Percentiles rank a stretch among this genome's conserved stretches.
phyloP scores from a whole-genome alignment of 2,888 invertebrate species.

The Chironomus tentans region DNA sequence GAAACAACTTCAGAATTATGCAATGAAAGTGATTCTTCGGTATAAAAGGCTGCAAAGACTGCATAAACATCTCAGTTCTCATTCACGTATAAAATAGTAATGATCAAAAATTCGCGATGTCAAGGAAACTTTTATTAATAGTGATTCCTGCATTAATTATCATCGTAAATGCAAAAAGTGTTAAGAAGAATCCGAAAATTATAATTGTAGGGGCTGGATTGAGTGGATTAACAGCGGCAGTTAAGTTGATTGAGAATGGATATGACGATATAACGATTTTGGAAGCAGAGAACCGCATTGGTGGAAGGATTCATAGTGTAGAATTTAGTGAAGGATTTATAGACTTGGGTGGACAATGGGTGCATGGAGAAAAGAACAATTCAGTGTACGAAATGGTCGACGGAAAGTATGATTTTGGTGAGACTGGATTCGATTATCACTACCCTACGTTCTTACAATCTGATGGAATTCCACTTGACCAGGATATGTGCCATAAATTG shows the following conservation, averaged over 20 bases:
- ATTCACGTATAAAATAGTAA: no score
- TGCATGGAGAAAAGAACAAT: conserved; percentile 1
- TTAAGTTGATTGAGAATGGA: conserved; percentile 42
- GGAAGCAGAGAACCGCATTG: conserved; percentile 45
- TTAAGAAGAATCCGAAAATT: conserved; percentile 33
- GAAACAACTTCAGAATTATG: no score
- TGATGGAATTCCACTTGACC: neutral
- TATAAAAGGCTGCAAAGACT: no score
- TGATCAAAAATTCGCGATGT: neutral
- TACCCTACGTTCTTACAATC: neutral
- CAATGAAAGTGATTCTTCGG: no score
- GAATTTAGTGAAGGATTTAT: conserved; percentile 38
- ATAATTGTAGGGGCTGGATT: conserved; percentile 51
- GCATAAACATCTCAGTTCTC: no score
- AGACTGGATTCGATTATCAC: neutral
- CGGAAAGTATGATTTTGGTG: neutral
- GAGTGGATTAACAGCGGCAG: conserved; percentile 50
- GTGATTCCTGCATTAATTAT: neutral
- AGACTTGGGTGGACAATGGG: conserved; percentile 15
- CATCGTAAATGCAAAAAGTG: neutral
- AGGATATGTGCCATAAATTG: neutral
- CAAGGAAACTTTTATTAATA: neutral
- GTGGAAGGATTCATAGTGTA: conserved; percentile 43
- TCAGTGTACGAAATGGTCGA: neutral
- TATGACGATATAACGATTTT: conserved; percentile 43